phyloP scores from a whole-genome alignment of 2,888 invertebrate genomes.

The Chaitophorus viminalis region DNA sequence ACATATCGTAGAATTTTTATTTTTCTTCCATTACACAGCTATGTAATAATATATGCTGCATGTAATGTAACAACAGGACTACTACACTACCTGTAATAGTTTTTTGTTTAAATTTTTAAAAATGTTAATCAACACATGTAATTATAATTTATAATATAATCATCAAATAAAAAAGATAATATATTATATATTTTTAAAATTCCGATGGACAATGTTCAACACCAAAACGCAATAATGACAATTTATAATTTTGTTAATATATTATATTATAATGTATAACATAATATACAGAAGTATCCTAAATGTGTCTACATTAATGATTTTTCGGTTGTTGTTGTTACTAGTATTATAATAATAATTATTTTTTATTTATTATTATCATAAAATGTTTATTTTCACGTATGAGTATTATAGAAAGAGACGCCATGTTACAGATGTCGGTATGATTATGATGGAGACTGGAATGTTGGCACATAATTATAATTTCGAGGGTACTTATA shows the following conservation, averaged over 20 bases:
- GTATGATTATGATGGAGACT: slow-evolving; percentile 96
- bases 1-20: slow-evolving; percentile 53
- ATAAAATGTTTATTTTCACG: slow-evolving; percentile 26
- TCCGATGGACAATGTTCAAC: not conserved
- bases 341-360: no score
- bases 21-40: slow-evolving; percentile 59
- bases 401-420: slow-evolving; percentile 44
- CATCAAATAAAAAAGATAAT: slow-evolving; percentile 4
- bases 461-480: slow-evolving; percentile 90
- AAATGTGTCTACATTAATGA: not conserved
- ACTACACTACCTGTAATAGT: slow-evolving; percentile 60
- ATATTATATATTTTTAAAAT: not conserved
- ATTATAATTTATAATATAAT: no score
- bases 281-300: not conserved
- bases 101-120: slow-evolving; percentile 47
- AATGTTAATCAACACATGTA: no score
- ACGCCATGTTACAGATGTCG: slow-evolving; percentile 84
- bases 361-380: not conserved
- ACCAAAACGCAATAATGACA: not conserved
- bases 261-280: not conserved
- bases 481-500: slow-evolving; percentile 69
- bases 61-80: slow-evolving; percentile 62
- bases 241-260: not conserved
- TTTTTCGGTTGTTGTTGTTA: slow-evolving; percentile 7
- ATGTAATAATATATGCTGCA: slow-evolving; percentile 60